Conservation (phyloP, 2,113 vertebrate genomes). For the Aegotheles bennettii region DNA sequence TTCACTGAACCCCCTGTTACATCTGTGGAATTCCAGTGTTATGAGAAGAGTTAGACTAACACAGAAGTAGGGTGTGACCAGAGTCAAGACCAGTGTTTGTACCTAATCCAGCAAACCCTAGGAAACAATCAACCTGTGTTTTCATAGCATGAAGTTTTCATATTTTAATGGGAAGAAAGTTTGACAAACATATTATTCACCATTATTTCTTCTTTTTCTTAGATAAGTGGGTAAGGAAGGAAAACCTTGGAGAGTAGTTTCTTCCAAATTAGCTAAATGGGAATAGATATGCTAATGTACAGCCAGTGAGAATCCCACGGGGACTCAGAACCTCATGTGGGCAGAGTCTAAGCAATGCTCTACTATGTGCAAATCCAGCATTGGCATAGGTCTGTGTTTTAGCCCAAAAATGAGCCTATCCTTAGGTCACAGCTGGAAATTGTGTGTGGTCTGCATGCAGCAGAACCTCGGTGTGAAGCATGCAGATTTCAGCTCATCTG, state of each 20-base stretch:
- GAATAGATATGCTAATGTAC: neutral
- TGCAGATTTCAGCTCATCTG: neutral
- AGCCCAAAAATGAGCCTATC: neutral
- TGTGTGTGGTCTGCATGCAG: neutral
- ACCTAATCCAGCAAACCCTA: neutral
- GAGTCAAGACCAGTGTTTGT: neutral
- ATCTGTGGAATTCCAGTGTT: neutral
- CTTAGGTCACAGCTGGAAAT: conserved; percentile 6
- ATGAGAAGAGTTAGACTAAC: neutral
- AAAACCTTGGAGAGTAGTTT: neutral
- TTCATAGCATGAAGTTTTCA: neutral
- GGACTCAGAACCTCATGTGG: neutral
- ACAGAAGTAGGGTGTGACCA: neutral
- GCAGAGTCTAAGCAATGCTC: neutral
- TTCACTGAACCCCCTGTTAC: neutral
- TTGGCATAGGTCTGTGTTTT: neutral
- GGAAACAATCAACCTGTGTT: neutral
- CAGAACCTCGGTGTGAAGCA: neutral
- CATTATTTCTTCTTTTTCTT: neutral
- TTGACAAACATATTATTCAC: neutral
- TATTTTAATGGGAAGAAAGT: neutral
- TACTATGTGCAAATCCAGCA: neutral
- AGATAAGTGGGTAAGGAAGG: neutral
- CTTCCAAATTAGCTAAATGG: neutral
- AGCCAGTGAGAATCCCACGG: neutral